These are phyloP conservation scores for Thalassaphorura encarpata DNA, from an alignment of 1,140 invertebrate species.

Conservation along the genomic window DNA sequence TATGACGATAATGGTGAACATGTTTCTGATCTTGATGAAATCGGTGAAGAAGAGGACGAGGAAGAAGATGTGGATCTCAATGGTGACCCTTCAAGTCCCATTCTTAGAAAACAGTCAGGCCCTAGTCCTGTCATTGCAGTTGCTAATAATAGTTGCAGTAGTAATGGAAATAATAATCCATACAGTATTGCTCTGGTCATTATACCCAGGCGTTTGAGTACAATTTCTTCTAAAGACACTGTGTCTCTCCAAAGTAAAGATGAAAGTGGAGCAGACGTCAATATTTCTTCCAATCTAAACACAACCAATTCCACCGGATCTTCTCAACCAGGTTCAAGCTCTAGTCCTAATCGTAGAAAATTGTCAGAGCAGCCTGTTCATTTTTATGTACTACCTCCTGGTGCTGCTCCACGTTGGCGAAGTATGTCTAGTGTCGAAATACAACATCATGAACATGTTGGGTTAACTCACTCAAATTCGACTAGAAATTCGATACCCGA, in stretches of 20 bases:
- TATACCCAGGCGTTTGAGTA: constrained; percentile 34
- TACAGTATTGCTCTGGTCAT: constrained; percentile 25
- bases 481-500: too few species aligned
- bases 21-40: constrained; percentile 16
- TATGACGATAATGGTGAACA: constrained; percentile 14
- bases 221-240: constrained; percentile 33
- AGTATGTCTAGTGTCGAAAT: constrained; percentile 25
- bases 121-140: not conserved
- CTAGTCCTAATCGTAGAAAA: too few species aligned
- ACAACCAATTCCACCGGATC: not conserved
- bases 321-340: too few species aligned
- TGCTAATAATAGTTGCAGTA: not conserved
- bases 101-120: constrained; percentile 17
- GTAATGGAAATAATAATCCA: constrained; percentile 7
- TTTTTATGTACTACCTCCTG: constrained; percentile 19
- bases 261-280: constrained; percentile 2
- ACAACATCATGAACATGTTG: constrained; percentile 13
- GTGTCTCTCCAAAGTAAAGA: constrained; percentile 6
- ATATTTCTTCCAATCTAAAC: not conserved
- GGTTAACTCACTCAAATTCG: not conserved
- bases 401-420: constrained; percentile 10
- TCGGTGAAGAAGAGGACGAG: constrained; percentile 19
- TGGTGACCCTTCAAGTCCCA: constrained; percentile 22
- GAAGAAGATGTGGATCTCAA: constrained; percentile 21
- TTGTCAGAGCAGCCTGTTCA: constrained; percentile 28